These are phyloP conservation scores for Autographa gamma DNA, from an alignment of 2,888 invertebrate genomes.

Conservation along the genomic window DNA sequence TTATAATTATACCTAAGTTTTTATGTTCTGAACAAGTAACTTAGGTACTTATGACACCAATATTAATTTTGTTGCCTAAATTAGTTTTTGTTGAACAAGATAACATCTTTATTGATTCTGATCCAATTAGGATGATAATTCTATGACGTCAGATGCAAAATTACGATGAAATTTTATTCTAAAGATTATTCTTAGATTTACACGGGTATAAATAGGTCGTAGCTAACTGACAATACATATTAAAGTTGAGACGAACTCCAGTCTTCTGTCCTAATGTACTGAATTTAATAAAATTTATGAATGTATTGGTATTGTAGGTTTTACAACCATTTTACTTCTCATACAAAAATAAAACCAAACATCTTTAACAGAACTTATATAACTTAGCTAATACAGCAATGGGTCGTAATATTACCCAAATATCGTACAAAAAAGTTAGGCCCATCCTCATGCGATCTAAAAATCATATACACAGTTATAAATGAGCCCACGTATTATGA, in stretches of 20 bases:
- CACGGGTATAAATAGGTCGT: too few relatives aligned
- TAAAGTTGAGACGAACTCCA: too few relatives aligned
- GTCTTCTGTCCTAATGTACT: too few relatives aligned
- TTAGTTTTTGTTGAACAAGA: not conserved
- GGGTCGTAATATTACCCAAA: conserved; percentile 11
- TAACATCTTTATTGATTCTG: not conserved
- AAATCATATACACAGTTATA: conserved; percentile 56
- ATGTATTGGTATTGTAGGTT: too few relatives aligned
- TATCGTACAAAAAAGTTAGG: conserved; percentile 23
- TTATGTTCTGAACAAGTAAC: not conserved
- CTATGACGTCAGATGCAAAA: not conserved
- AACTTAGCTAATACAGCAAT: not conserved
- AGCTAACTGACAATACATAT: too few relatives aligned
- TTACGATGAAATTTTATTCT: too few relatives aligned
- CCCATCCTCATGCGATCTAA: conserved; percentile 26
- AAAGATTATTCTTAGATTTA: too few relatives aligned
- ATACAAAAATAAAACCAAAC: not conserved
- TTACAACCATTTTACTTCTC: too few relatives aligned
- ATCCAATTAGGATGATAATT: not conserved
- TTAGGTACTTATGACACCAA: not conserved
- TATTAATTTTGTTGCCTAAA: not conserved
- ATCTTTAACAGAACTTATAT: not conserved
- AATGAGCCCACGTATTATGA: conserved; percentile 68
- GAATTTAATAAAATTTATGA: too few relatives aligned
- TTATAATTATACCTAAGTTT: conserved; percentile 29